A percentile compares a stretch with the other conserved stretches of the same genome.
phyloP scores from a whole-genome alignment of 2,888 invertebrate genomes.

The Drosophila nr. perissopoda region DNA sequence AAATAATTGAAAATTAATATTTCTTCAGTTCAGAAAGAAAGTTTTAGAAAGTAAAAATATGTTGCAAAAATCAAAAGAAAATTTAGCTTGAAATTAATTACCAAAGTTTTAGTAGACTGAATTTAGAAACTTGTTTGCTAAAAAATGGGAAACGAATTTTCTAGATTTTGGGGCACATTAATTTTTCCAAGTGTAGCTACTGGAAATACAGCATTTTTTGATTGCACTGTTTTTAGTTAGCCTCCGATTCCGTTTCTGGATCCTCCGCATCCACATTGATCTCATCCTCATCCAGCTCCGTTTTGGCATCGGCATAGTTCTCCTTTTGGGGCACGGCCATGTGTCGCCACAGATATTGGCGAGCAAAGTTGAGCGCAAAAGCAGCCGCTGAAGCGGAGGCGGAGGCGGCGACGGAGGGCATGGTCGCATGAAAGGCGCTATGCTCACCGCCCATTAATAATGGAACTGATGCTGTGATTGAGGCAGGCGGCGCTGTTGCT shows the following conservation, averaged over 20 bases:
- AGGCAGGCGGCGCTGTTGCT: constrained; percentile 84
- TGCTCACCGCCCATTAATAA: constrained; percentile 94
- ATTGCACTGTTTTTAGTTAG: constrained; percentile 48
- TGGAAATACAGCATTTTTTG: constrained; percentile 15
- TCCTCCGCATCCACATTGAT: constrained; percentile 91
- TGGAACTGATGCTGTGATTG: constrained; percentile 85
- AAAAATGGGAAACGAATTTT: background rate
- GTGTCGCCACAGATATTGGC: constrained; percentile 77
- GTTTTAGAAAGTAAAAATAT: background rate
- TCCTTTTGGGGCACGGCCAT: constrained; percentile 50
- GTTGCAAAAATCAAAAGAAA: background rate
- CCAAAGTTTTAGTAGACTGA: background rate
- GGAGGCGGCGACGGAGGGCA: constrained; percentile 85
- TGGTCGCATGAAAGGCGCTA: constrained; percentile 93
- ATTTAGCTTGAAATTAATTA: background rate
- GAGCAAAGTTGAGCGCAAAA: constrained; percentile 84
- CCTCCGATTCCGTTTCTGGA: constrained; percentile 83
- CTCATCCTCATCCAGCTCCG: constrained; percentile 88
- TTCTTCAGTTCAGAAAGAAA: background rate
- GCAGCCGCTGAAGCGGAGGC: constrained; percentile 86
- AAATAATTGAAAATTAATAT: background rate
- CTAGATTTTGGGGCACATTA: background rate
- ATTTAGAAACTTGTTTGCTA: background rate
- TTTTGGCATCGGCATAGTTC: constrained; percentile 2
- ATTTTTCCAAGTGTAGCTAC: constrained; percentile 1